Evolutionary conservation across 1,140 invertebrate genomes (phyloP).

Genomic region (Pogonus chalceus): DNA sequence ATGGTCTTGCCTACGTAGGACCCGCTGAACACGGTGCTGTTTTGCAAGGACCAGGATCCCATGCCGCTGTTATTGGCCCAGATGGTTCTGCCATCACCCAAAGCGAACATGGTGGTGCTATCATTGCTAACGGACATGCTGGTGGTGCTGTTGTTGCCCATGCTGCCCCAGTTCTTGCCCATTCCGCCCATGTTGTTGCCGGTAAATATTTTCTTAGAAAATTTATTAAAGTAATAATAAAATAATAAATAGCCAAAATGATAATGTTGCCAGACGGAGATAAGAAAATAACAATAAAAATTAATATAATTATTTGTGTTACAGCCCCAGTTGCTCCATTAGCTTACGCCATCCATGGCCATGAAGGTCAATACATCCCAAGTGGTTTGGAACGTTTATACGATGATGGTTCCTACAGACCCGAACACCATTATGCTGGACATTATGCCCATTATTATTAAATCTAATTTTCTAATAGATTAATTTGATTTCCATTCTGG

Average conservation of each 20-base stretch:
- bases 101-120: slow-evolving; percentile 20
- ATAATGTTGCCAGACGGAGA: too few relatives aligned
- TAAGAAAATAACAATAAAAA: too few relatives aligned
- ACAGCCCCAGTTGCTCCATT: slow-evolving; percentile 1
- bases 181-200: slow-evolving; percentile 6
- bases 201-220: neutral
- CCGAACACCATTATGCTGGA: slow-evolving; percentile 12
- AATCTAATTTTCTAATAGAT: neutral
- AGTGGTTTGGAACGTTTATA: slow-evolving; percentile 19
- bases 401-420: slow-evolving; percentile 22
- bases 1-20: slow-evolving; percentile 5
- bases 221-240: too few relatives aligned
- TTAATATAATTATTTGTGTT: too few relatives aligned
- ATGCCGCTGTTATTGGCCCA: slow-evolving; percentile 19
- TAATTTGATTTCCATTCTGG: neutral
- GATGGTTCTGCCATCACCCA: slow-evolving; percentile 17
- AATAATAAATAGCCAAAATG: too few relatives aligned
- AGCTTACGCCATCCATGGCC: neutral
- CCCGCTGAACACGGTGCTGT: slow-evolving; percentile 15
- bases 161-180: slow-evolving; percentile 9
- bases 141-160: slow-evolving; percentile 20
- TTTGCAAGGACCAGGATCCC: slow-evolving; percentile 21
- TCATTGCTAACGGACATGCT: slow-evolving; percentile 15
- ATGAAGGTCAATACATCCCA: slow-evolving; percentile 20
- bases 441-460: neutral